A percentile compares a stretch with the other conserved stretches of the same genome.
These are phyloP conservation scores for Clitarchus hookeri DNA, from an alignment of 2,888 invertebrate species.

Conservation along the genomic window DNA sequence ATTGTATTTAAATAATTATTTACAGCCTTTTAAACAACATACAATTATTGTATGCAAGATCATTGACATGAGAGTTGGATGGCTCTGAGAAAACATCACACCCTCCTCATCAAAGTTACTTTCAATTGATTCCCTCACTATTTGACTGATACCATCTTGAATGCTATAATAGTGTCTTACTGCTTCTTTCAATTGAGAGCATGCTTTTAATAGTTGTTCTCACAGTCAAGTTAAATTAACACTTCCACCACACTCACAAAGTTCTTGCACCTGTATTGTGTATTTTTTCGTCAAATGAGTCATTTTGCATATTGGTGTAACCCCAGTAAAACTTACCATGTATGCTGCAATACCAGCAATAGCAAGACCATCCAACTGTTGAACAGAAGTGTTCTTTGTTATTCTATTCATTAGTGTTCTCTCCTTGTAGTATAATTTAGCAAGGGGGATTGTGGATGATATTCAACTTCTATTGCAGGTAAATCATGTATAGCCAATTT, in stretches of 20 bases:
- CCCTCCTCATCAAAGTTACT: slow-evolving; percentile 28
- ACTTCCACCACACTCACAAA: background rate
- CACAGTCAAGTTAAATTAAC: too few species aligned
- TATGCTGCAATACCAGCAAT: background rate
- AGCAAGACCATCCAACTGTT: background rate
- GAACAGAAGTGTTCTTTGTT: background rate
- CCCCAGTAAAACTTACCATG: background rate
- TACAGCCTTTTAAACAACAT: too few species aligned
- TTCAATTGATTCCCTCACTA: background rate
- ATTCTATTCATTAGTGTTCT: background rate
- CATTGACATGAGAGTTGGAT: too few species aligned
- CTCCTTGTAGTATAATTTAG: background rate
- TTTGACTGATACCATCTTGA: background rate
- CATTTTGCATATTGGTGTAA: background rate
- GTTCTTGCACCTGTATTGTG: background rate
- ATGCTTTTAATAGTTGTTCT: slow-evolving; percentile 9
- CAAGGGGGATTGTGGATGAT: background rate
- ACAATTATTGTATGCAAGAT: too few species aligned
- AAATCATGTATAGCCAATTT: background rate
- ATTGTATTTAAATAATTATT: too few species aligned
- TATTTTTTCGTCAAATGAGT: background rate
- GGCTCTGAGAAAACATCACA: too few species aligned
- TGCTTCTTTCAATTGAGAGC: slow-evolving; percentile 17
- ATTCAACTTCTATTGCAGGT: slow-evolving; percentile 11
- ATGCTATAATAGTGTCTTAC: slow-evolving; percentile 20